phyloP scores from a whole-genome alignment of 2,797 vertebrate species.

The Chaenodraco wilsoni region DNA sequence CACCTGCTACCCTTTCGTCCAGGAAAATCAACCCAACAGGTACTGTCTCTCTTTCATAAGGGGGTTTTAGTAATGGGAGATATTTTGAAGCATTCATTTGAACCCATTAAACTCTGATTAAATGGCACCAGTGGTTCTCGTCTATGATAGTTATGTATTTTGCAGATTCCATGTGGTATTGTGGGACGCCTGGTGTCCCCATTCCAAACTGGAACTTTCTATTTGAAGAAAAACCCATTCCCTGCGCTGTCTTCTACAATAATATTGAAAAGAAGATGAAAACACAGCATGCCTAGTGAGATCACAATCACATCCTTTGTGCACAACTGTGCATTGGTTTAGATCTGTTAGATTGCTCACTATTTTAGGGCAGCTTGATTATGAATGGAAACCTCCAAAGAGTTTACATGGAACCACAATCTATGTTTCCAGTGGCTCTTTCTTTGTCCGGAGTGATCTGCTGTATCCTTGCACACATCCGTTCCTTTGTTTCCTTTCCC shows the following conservation, averaged over 20 bases:
- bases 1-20: constrained; percentile 98
- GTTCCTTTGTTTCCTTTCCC: constrained; percentile 74
- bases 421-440: constrained; percentile 62
- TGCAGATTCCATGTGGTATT: constrained; percentile 12
- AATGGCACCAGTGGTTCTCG: constrained; percentile 1
- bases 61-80: neutral
- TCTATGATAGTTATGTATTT: constrained; percentile 9
- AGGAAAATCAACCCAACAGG: constrained; percentile 98
- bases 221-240: constrained; percentile 33
- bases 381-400: constrained; percentile 61
- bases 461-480: constrained; percentile 73
- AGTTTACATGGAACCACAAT: constrained; percentile 49
- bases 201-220: constrained; percentile 34
- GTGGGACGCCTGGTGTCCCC: constrained; percentile 27
- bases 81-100: neutral
- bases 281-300: constrained; percentile 13
- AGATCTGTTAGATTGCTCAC: constrained; percentile 25
- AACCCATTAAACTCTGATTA: neutral
- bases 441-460: constrained; percentile 71
- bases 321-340: constrained; percentile 31
- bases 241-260: constrained; percentile 27
- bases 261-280: neutral
- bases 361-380: constrained; percentile 39
- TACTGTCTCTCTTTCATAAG: constrained; percentile 65
- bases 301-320: constrained; percentile 41